Percentiles rank a stretch among this genome's conserved stretches.
These are phyloP conservation scores for Rhopalosiphum nymphaeae DNA, from an alignment of 2,888 invertebrate species.

Conservation along the genomic window DNA sequence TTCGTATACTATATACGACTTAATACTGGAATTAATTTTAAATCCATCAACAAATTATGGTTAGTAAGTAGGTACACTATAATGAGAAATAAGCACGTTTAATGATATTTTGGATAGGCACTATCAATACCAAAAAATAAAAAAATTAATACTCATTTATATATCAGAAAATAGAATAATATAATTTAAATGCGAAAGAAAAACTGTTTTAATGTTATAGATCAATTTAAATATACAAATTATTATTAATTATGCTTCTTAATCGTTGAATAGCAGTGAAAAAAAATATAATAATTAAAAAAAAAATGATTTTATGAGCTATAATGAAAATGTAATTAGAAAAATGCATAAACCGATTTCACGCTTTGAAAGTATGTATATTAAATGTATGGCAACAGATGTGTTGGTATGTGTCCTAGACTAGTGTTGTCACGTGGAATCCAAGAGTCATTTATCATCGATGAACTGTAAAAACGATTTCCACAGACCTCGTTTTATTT, in stretches of 20 bases:
- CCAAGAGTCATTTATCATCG: not conserved
- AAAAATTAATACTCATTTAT: not conserved
- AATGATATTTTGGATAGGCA: not conserved
- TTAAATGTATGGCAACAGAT: not conserved
- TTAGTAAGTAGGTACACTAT: not conserved
- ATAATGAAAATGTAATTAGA: not conserved
- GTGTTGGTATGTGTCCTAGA: not conserved
- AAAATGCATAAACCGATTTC: not conserved
- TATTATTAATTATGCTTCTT: not conserved
- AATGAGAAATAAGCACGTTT: not conserved
- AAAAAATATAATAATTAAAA: not conserved
- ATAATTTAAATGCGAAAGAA: not conserved
- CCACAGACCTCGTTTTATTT: not conserved
- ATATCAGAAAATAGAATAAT: not conserved
- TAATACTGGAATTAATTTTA: not conserved
- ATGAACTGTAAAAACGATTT: conserved; percentile 9
- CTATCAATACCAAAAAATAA: not conserved
- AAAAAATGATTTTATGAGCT: not conserved
- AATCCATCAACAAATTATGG: not conserved
- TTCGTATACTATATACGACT: not conserved
- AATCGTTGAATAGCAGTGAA: not conserved
- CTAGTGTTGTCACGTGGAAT: not conserved
- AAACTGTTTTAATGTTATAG: not conserved
- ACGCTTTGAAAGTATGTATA: not conserved
- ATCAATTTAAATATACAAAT: not conserved